A percentile compares a stretch with the other conserved stretches of the same genome.
Evolutionary conservation across 2,797 vertebrate genomes (phyloP).

Genomic region (Lepus townsendii): DNA sequence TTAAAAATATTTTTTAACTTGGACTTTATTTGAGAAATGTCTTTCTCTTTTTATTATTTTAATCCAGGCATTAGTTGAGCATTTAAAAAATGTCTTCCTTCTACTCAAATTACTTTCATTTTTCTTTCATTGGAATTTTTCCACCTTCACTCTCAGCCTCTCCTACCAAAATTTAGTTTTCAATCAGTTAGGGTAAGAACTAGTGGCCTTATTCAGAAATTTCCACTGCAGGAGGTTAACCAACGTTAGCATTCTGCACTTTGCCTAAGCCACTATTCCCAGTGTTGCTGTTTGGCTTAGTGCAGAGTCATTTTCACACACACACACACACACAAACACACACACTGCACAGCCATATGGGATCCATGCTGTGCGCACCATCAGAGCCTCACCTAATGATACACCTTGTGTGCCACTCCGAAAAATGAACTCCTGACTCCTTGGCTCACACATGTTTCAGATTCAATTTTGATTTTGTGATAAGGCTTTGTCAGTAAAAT

Average conservation of each 20-base stretch:
- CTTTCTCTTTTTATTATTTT: background rate
- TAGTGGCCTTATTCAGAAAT: slow-evolving; percentile 77
- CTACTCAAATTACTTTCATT: background rate
- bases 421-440: slow-evolving; percentile 76
- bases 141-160: background rate
- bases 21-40: background rate
- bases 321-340: background rate
- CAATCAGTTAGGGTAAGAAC: slow-evolving; percentile 31
- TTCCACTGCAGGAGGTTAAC: slow-evolving; percentile 40
- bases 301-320: slow-evolving; percentile 21
- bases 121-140: background rate
- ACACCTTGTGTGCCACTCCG: slow-evolving; percentile 72
- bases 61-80: background rate
- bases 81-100: background rate
- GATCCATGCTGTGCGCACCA: too few species aligned
- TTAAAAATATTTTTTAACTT: background rate
- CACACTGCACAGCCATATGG: too few species aligned
- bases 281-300: slow-evolving; percentile 60
- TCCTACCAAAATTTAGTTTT: background rate
- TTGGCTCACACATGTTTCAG: slow-evolving; percentile 73
- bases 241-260: slow-evolving; percentile 60
- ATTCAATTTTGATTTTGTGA: slow-evolving; percentile 75
- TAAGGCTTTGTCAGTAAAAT: slow-evolving; percentile 78
- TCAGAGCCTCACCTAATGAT: slow-evolving; percentile 76
- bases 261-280: slow-evolving; percentile 26